These are phyloP conservation scores for Halcyon senegalensis DNA, from an alignment of 2,113 vertebrate genomes.

Conservation along the genomic window DNA sequence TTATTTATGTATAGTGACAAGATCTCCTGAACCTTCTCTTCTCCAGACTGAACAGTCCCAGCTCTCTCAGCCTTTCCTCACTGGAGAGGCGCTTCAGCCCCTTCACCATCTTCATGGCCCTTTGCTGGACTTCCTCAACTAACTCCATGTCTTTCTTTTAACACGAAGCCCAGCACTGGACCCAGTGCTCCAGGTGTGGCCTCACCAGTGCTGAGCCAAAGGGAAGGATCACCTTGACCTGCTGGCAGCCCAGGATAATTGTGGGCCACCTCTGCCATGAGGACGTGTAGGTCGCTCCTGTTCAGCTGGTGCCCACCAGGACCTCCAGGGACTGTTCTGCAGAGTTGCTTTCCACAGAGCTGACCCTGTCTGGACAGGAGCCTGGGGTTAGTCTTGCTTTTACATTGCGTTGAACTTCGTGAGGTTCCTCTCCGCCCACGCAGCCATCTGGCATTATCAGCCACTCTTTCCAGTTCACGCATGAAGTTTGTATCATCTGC, in stretches of 20 bases:
- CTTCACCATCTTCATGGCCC: neutral
- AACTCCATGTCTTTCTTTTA: neutral
- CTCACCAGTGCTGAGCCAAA: neutral
- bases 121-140: neutral
- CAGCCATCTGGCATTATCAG: neutral
- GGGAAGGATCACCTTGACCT: neutral
- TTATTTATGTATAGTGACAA: too few species aligned
- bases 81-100: too few species aligned
- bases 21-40: too few species aligned
- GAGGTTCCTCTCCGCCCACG: neutral
- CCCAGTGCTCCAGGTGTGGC: neutral
- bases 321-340: neutral
- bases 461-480: too few species aligned
- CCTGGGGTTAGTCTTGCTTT: neutral
- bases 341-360: neutral
- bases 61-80: too few species aligned
- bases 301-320: neutral
- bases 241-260: neutral
- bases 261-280: neutral
- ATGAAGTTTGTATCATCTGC: neutral
- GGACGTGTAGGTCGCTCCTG: too few species aligned
- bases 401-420: neutral
- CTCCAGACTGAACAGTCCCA: too few species aligned
- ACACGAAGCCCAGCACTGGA: neutral
- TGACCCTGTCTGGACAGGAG: neutral